Percentiles rank a stretch among this genome's conserved stretches.
Evolutionary conservation across 2,888 invertebrate species (phyloP).

Genomic region (Acrocera orbiculus): DNA sequence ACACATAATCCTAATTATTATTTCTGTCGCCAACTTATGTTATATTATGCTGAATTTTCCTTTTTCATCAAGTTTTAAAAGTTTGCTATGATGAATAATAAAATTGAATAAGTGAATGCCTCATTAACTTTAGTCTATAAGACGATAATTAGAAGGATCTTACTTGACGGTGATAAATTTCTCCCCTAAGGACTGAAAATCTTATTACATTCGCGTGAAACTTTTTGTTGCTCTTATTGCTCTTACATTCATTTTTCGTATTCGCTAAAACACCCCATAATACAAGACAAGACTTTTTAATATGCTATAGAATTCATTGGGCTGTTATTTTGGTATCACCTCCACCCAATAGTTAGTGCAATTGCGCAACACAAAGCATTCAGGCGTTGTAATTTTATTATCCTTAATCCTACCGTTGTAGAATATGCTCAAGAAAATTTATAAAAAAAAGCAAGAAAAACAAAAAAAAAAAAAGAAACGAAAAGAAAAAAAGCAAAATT

Average conservation of each 20-base stretch:
- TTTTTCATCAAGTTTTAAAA: too few species aligned
- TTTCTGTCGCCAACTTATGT: too few species aligned
- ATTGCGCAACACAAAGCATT: constrained; percentile 1
- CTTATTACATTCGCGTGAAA: constrained; percentile 8
- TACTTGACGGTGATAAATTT: neutral
- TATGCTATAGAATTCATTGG: neutral
- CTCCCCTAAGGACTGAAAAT: neutral
- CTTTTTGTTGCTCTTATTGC: neutral
- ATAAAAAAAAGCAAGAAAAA: too few species aligned
- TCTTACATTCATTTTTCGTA: neutral
- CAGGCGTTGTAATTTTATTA: constrained; percentile 5
- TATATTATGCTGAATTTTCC: too few species aligned
- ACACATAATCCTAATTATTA: too few species aligned
- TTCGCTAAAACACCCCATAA: neutral
- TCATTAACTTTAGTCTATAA: constrained; percentile 7
- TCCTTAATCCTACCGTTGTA: constrained; percentile 4
- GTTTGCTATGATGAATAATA: too few species aligned
- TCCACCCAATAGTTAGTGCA: neutral
- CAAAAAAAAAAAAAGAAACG: neutral
- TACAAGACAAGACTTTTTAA: neutral
- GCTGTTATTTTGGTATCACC: neutral
- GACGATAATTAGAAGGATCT: constrained; percentile 8
- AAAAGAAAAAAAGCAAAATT: neutral
- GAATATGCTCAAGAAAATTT: too few species aligned
- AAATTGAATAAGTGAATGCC: constrained; percentile 5